Conservation (phyloP, 2,797 vertebrate genomes). For the Sebastes oblongus region DNA sequence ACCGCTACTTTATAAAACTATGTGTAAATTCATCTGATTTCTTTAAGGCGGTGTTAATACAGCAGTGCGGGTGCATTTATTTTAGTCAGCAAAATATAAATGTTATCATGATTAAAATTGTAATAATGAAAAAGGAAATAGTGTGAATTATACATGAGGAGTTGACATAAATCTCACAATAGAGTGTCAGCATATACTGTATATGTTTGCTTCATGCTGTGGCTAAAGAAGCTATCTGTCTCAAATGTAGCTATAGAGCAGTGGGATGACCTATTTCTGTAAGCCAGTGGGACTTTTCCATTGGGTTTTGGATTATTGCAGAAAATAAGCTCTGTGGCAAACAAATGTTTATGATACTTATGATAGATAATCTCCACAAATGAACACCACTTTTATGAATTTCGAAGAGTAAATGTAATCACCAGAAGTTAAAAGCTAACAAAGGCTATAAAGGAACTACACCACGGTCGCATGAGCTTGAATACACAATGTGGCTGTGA, state of each 20-base stretch:
- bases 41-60: neutral
- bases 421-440: too few relatives aligned
- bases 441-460: too few relatives aligned
- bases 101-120: neutral
- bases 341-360: too few relatives aligned
- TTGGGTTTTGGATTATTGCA: too few relatives aligned
- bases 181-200: neutral
- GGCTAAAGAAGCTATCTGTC: neutral
- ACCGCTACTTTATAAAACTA: constrained; percentile 35
- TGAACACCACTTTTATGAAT: too few relatives aligned
- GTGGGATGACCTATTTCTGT: too few relatives aligned
- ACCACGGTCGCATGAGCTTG: too few relatives aligned
- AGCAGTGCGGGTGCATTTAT: neutral
- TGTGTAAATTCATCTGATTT: constrained; percentile 10
- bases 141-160: constrained; percentile 12
- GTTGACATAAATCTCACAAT: neutral
- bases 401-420: too few relatives aligned
- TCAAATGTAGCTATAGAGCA: neutral
- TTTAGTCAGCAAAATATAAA: neutral
- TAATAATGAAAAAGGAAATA: neutral
- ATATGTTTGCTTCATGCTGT: neutral
- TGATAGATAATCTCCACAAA: too few relatives aligned
- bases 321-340: too few relatives aligned
- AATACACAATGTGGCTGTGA: too few relatives aligned
- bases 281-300: too few relatives aligned